Base-by-base conservation (phyloP, 2,113 vertebrate genomes). In the Kryptolebias marmoratus region DNA sequence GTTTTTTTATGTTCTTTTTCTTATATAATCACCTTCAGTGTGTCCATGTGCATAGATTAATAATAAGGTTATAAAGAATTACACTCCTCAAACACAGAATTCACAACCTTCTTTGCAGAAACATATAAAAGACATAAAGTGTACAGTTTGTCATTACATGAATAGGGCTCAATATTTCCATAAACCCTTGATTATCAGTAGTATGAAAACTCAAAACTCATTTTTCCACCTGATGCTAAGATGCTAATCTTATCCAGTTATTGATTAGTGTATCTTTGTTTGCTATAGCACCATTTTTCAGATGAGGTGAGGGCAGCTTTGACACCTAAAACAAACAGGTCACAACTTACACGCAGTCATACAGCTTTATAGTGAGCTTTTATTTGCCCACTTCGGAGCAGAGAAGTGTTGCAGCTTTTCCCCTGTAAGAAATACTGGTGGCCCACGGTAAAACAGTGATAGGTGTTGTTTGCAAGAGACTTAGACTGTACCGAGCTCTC, bases 171-270 rank as follows among this genome's bases (percentile, higher is more conserved):
- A 49, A 32, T 61, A 45, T 3, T 42, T 12, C 14, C 31, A 68
- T 28, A 53, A 77, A 71, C 13, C 54, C 61, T 71, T n/a, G 31
- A 58, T 68, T 9, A 52, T 53, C 3, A 68, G 48, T 36, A 18
- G 65, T 18, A 55, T 42, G 0, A 57, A 0, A 1, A 65, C 4
- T 62, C 6, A 63, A 50, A 22, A 42, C 50, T 61, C 39, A 59
- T 49, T 22, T 5, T 39, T 64, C 45, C 55, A 11, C 30, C 22
- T 27, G 27, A 11, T 50, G 42, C 60, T 72, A 14, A 56, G 58
- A 83, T 83, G 69, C 45, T 55, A 84, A 69, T 80, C 70, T 64
- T 55, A 15, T 66, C 15, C 75, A 48, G 70, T 81, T 77, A 83
- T 72, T 65, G 74, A 87, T 83, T 57, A 67, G 64, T 65, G 50